Evolutionary conservation across 1,140 invertebrate species (phyloP), one percentile per base, ranked within the genome.

Genomic region (Muscidifurax raptorellus): DNA sequence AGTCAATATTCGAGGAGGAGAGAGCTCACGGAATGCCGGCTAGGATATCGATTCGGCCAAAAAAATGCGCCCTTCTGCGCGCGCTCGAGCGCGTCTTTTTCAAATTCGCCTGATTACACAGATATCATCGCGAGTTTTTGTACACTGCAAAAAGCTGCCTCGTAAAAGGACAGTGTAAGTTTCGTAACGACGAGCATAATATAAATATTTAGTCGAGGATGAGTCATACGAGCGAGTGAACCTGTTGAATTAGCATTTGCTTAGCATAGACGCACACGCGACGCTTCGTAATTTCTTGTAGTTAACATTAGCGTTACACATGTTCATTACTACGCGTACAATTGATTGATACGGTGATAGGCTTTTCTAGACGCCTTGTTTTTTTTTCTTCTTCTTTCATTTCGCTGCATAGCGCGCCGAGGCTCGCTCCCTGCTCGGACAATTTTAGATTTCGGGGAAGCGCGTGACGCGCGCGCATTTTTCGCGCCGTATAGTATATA

Each of bases 381-480:
- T 6, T 7, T 69, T 69, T 52, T 28, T 44, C 18, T 15, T 18
- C 71, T 83, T 25, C 25, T 83, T 76, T 83, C 32, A 52, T 59
- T 83, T 78, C 28, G 30, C 40, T 64, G 76, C 82, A 78, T 79
- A 72, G 82, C 32, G 1, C 44, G 64, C 64, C 32, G 59, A 59
- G 1, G 12, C 80, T 40, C n/a, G 15, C 2, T 59, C 52, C 15
- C 15, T 7, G 15, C 52, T 59, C 3, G 10, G 67, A 84, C 76
- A 74, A 79, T 84, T 84, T 84, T 84, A 84, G 76, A 79, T 84
- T 84, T 84, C 76, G 82, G 28, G 12, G 82, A 83, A 83, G 52
- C 4, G 75, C 36, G 75, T 59, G 64, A 59, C 66, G 30, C 82
- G 25, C 10, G 12, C 0, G 67, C 9, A 18, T 59, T 47, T 80